Evolutionary conservation across 2,888 invertebrate genomes (phyloP).

Genomic region (Ichneumoninae sp.): DNA sequence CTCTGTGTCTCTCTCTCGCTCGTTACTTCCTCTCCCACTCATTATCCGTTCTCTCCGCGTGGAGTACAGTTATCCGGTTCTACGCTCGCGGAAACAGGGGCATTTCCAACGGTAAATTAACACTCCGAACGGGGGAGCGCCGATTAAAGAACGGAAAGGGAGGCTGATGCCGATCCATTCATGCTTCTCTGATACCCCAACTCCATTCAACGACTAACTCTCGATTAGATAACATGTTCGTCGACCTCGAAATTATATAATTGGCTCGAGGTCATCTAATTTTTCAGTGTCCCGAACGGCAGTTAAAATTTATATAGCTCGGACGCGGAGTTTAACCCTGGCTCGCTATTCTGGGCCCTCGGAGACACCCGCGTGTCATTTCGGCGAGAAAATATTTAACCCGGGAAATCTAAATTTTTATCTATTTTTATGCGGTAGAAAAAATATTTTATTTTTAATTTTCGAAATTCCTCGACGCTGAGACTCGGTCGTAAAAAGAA

Average conservation of each 20-base stretch:
- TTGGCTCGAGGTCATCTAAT: neutral
- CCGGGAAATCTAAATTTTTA: too few species aligned
- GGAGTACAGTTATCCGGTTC: constrained; percentile 63
- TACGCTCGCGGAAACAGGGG: constrained; percentile 71
- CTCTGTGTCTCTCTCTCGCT: constrained; percentile 25
- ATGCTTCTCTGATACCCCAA: constrained; percentile 33
- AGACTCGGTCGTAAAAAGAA: too few species aligned
- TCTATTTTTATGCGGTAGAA: too few species aligned
- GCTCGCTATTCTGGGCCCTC: too few species aligned
- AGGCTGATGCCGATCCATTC: constrained; percentile 52
- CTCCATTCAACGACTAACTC: neutral
- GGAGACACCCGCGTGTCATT: too few species aligned
- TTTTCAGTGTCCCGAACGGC: neutral
- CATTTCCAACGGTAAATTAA: constrained; percentile 76
- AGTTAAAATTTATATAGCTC: neutral
- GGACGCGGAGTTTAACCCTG: neutral
- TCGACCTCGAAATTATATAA: neutral
- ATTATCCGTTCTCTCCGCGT: constrained; percentile 30
- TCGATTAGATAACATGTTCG: neutral
- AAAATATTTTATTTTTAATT: too few species aligned
- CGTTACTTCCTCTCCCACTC: constrained; percentile 53
- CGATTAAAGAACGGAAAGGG: constrained; percentile 68
- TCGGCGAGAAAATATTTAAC: too few species aligned
- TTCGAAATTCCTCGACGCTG: too few species aligned
- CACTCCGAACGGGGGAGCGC: constrained; percentile 63